Base-by-base conservation (phyloP, 2,888 invertebrate genomes). In the Microctonus aethiopoides region DNA sequence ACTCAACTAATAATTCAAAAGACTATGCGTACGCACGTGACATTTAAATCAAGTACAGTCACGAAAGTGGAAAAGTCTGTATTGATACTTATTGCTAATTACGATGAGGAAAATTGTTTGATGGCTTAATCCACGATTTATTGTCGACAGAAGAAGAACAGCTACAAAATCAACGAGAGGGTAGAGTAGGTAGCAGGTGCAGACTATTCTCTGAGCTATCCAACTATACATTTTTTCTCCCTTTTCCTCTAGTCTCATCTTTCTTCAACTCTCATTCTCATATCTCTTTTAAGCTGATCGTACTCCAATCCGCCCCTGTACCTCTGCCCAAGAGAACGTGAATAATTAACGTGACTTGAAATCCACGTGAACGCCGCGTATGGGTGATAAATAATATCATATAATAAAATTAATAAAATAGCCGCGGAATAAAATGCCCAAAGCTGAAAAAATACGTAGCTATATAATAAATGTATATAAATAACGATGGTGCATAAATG, bases 161-260 rank as follows among this genome's bases (percentile, higher is more conserved):
- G 16, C 64, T 51, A 32, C 29, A 32, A 32, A 52, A 70, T 56
- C 56, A 70, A 70, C 52, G 70, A 56, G 56, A n/a, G 32, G 39
- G 62, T n/a, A n/a, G 32, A 39, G 67, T n/a, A n/a, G n/a, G n/a
- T 41, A 65, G 71, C 71, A 71, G 64, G 56, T 68, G 67, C 20
- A 22, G 39, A 29, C 39, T 20, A 22, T 41, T n/a, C 61, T 39
- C 39, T 3, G 39, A n/a, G n/a, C n/a, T 11, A 39, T 39, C n/a
- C 39, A 13, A n/a, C n/a, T n/a, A 39, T n/a, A 39, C 13, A n/a
- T 39, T 39, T 39, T 39, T 39, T 2, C n/a, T 39, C 13, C n/a
- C 39, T n/a, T 11, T 1, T n/a, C n/a, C 3, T n/a, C 2, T 39
- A 2, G 13, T 13, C 39, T 39, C 36, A 36, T 39, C 39, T 39